Evolutionary conservation across 2,113 vertebrate species (phyloP).

Genomic region (Callionymus lyra): DNA sequence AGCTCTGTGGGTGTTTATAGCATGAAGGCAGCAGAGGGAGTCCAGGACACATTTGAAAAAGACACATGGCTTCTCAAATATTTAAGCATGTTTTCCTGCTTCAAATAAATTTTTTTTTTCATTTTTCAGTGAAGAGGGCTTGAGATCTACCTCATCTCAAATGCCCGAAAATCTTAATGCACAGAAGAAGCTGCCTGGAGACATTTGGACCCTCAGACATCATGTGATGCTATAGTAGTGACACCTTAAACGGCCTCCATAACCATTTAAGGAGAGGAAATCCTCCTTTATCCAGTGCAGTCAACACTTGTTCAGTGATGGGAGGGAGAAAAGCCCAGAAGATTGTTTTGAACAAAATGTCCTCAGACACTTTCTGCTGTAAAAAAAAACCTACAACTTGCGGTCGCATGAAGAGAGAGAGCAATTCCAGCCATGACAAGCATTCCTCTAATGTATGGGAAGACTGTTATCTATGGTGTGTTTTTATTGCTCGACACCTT

Average conservation of each 20-base stretch:
- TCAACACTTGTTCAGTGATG: constrained; percentile 25
- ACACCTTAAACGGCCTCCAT: constrained; percentile 51
- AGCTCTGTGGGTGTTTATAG: constrained; percentile 64
- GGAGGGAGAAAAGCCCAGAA: constrained; percentile 21
- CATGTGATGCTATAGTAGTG: constrained; percentile 62
- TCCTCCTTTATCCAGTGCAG: constrained; percentile 50
- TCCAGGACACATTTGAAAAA: constrained; percentile 56
- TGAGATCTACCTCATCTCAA: constrained; percentile 48
- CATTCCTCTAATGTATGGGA: constrained; percentile 34
- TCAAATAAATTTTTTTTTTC: too few species aligned
- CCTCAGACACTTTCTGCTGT: constrained; percentile 40
- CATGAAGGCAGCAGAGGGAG: constrained; percentile 55
- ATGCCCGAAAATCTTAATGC: constrained; percentile 54
- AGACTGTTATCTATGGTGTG: constrained; percentile 15
- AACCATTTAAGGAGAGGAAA: constrained; percentile 62
- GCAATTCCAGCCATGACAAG: constrained; percentile 41
- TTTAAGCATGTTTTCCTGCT: too few species aligned
- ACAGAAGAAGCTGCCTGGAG: constrained; percentile 62
- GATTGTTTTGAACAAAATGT: constrained; percentile 61
- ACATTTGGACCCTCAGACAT: constrained; percentile 61
- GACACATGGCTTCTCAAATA: constrained; percentile 55
- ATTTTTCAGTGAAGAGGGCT: constrained; percentile 57
- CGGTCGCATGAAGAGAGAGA: constrained; percentile 17
- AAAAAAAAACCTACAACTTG: constrained; percentile 20
- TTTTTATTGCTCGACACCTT: constrained; percentile 5